Percentiles rank a stretch among this genome's conserved stretches.
phyloP scores from a whole-genome alignment of 2,797 vertebrate genomes.

The Austrolebias charrua region DNA sequence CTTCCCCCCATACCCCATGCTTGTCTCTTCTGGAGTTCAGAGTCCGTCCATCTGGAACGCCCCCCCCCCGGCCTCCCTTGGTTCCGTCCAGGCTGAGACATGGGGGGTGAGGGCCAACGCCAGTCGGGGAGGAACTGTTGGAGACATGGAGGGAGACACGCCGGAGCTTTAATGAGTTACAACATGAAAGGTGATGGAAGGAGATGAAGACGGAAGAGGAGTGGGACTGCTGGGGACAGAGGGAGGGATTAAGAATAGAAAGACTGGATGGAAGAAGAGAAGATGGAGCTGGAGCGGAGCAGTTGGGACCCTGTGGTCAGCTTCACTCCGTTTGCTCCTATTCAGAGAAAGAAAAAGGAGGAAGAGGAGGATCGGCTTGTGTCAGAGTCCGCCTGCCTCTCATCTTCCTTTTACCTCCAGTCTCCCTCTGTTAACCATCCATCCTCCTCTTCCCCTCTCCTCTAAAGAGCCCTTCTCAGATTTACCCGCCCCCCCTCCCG shows the following conservation, averaged over 20 bases:
- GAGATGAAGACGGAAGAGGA: constrained; percentile 61
- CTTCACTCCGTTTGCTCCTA: constrained; percentile 53
- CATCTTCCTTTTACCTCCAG: constrained; percentile 38
- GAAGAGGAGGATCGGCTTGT: constrained; percentile 55
- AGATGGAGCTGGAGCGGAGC: constrained; percentile 60
- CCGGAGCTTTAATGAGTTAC: constrained; percentile 78
- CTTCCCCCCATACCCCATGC: constrained; percentile 43
- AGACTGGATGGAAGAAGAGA: constrained; percentile 57
- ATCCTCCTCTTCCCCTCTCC: constrained; percentile 55
- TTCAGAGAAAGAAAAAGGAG: constrained; percentile 55
- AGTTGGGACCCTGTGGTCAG: constrained; percentile 53
- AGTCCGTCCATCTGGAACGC: constrained; percentile 71
- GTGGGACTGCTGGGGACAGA: constrained; percentile 66
- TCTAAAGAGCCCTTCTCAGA: constrained; percentile 80
- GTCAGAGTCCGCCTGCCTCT: constrained; percentile 55
- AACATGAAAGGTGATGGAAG: constrained; percentile 77
- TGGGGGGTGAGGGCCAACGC: constrained; percentile 74
- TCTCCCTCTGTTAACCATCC: constrained; percentile 36
- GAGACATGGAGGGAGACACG: constrained; percentile 63
- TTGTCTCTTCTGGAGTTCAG: constrained; percentile 70
- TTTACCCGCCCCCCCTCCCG: constrained; percentile 82
- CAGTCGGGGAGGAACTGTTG: constrained; percentile 62
- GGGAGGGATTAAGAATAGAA: constrained; percentile 61
- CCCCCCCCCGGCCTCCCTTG: constrained; percentile 29
- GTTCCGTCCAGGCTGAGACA: constrained; percentile 72